phyloP scores from a whole-genome alignment of 2,797 vertebrate species.

The Petrocephalus sullivani region DNA sequence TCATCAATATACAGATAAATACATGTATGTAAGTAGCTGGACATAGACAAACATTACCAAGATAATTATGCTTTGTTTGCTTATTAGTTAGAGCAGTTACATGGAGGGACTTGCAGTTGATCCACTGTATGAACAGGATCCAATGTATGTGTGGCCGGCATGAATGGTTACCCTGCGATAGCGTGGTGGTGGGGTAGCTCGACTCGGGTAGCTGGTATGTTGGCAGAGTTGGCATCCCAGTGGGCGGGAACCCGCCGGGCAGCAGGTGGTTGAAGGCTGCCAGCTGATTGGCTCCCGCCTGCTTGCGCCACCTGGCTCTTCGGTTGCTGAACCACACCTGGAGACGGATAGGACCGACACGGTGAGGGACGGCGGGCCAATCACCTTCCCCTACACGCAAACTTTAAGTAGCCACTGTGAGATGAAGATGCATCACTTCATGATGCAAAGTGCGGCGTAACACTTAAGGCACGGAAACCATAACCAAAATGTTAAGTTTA shows the following conservation, averaged over 20 bases:
- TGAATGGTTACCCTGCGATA: slow-evolving; percentile 74
- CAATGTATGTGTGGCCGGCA: background rate
- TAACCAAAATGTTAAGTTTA: background rate
- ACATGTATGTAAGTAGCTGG: background rate
- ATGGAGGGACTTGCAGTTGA: background rate
- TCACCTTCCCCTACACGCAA: background rate
- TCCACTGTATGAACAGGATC: background rate
- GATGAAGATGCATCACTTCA: background rate
- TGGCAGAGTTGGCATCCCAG: slow-evolving; percentile 85
- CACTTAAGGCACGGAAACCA: background rate
- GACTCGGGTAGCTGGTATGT: slow-evolving; percentile 89
- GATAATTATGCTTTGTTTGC: background rate
- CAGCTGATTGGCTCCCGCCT: slow-evolving; percentile 91
- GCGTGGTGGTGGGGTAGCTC: slow-evolving; percentile 71
- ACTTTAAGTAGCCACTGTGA: background rate
- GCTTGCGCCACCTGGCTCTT: slow-evolving; percentile 90
- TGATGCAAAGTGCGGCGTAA: background rate
- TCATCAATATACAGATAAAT: background rate
- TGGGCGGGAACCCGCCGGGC: slow-evolving; percentile 84
- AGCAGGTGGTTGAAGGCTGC: slow-evolving; percentile 92
- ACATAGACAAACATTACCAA: background rate
- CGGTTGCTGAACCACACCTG: slow-evolving; percentile 98
- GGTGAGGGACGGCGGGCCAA: background rate
- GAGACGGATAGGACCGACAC: background rate
- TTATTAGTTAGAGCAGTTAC: background rate